A percentile compares a stretch with the other conserved stretches of the same genome.
These are phyloP conservation scores for Delphinus delphis DNA, from an alignment of 2,113 vertebrate species.

Conservation along the genomic window DNA sequence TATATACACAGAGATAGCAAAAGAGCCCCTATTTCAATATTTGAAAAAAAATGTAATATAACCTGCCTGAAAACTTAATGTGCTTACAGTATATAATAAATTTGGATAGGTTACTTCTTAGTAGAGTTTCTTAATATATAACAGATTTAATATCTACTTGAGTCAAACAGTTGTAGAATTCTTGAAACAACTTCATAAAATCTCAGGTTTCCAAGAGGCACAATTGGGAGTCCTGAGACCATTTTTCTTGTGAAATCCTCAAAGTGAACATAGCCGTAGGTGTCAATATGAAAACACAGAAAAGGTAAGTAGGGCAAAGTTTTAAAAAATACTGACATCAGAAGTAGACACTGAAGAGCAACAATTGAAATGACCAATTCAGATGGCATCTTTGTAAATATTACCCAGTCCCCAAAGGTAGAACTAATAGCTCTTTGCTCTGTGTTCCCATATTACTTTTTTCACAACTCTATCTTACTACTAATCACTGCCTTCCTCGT, in stretches of 20 bases:
- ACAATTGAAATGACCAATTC: background rate
- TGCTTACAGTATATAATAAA: background rate
- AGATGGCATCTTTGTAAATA: background rate
- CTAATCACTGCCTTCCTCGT: background rate
- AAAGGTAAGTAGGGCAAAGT: background rate
- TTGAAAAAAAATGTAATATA: background rate
- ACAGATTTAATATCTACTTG: background rate
- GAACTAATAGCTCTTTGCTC: background rate
- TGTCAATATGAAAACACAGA: background rate
- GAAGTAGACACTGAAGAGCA: background rate
- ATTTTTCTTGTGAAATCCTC: background rate
- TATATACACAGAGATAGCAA: background rate
- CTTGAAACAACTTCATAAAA: background rate
- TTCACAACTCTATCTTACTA: background rate
- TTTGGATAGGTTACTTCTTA: background rate
- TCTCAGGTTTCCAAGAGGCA: background rate
- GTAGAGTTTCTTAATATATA: background rate
- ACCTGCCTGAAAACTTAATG: background rate
- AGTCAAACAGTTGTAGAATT: background rate
- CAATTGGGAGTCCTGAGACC: background rate
- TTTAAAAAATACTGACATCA: background rate
- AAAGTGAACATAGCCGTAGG: background rate
- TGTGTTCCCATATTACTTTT: background rate
- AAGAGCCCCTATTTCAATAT: background rate
- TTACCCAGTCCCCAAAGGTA: background rate